Evolutionary conservation across 2,797 vertebrate genomes (phyloP).

Genomic region (Acipenser transmontanus): DNA sequence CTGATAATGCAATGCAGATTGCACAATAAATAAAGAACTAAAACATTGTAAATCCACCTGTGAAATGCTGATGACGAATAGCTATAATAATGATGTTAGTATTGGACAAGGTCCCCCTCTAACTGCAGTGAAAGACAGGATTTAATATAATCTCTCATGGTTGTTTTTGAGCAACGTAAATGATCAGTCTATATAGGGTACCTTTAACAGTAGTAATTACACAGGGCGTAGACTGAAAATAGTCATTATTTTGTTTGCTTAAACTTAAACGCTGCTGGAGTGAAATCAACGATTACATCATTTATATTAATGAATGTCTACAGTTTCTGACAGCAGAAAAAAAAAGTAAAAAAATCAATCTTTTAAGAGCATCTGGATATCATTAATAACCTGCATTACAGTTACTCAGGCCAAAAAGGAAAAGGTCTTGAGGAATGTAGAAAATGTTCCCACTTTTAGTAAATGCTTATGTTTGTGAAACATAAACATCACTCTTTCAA

Average conservation of each 20-base stretch:
- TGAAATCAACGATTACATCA: slow-evolving; percentile 25
- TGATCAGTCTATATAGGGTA: slow-evolving; percentile 8
- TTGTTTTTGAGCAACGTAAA: slow-evolving; percentile 17
- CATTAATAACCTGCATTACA: slow-evolving; percentile 60
- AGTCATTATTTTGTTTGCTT: slow-evolving; percentile 35
- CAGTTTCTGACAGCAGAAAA: slow-evolving; percentile 5
- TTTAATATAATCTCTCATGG: slow-evolving; percentile 1
- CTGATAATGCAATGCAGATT: slow-evolving; percentile 49
- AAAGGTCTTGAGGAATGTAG: slow-evolving; percentile 22
- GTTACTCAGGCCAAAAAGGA: slow-evolving; percentile 26
- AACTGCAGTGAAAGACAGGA: slow-evolving; percentile 13
- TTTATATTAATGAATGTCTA: slow-evolving; percentile 22
- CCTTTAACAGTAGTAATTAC: slow-evolving; percentile 25
- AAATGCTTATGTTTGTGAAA: slow-evolving; percentile 21
- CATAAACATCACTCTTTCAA: slow-evolving; percentile 23
- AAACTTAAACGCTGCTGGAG: slow-evolving; percentile 25
- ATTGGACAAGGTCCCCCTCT: slow-evolving; percentile 12
- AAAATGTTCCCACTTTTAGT: slow-evolving; percentile 26
- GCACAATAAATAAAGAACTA: slow-evolving; percentile 43
- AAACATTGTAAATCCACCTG: slow-evolving; percentile 25
- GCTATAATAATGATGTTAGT: slow-evolving; percentile 17
- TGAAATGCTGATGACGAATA: slow-evolving; percentile 20
- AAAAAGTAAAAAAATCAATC: slow-evolving; percentile 22
- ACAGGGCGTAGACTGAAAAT: slow-evolving; percentile 26
- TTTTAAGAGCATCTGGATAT: slow-evolving; percentile 64